Conservation (phyloP, 2,113 vertebrate genomes). For the Maylandia zebra region DNA sequence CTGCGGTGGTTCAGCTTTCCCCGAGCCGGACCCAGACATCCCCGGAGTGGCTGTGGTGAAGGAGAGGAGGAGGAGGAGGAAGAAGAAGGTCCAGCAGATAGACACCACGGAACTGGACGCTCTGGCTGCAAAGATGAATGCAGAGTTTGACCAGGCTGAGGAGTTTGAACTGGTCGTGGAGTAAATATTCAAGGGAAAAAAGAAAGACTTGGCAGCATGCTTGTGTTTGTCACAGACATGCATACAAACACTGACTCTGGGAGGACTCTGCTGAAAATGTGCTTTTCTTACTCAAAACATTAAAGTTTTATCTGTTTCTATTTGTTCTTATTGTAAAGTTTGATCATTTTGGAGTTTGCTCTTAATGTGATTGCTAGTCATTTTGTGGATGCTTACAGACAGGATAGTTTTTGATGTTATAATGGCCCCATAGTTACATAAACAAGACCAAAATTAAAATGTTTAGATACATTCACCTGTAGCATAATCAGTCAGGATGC, state of each 20-base stretch:
- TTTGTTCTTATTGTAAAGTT: background rate
- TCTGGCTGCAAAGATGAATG: constrained; percentile 82
- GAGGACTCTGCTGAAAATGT: background rate
- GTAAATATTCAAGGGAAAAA: constrained; percentile 23
- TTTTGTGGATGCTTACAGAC: background rate
- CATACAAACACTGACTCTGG: background rate
- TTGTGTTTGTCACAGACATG: background rate
- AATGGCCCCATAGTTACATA: background rate
- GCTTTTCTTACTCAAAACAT: background rate
- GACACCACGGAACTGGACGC: constrained; percentile 72
- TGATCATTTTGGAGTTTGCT: background rate
- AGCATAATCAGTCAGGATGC: background rate
- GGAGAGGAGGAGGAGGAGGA: constrained; percentile 73
- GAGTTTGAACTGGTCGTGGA: constrained; percentile 82
- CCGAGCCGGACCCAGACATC: constrained; percentile 67
- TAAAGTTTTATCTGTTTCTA: background rate
- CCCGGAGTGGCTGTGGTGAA: constrained; percentile 74
- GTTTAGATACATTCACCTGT: background rate
- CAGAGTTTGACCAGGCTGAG: constrained; percentile 83
- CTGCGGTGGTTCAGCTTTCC: background rate
- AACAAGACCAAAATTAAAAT: background rate
- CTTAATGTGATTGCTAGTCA: background rate
- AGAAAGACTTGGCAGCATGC: background rate
- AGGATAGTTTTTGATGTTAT: background rate
- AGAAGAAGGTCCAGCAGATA: constrained; percentile 68